These are phyloP conservation scores for Abrostola tripartita DNA, from an alignment of 2,888 invertebrate genomes.

Conservation along the genomic window DNA sequence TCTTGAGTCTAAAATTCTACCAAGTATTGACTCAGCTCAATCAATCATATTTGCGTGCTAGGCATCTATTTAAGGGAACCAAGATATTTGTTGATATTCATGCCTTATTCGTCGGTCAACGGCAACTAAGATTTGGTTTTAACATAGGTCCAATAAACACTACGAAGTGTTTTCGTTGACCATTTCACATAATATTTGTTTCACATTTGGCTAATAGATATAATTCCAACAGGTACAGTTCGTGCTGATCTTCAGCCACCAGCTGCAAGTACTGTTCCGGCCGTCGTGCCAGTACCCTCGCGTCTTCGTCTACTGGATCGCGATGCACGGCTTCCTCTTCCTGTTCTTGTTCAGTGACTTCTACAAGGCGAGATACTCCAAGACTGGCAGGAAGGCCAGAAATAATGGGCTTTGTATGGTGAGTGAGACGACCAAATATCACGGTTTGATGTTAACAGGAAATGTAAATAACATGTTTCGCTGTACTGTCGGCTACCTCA, in stretches of 20 bases:
- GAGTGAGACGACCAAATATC: conserved; percentile 65
- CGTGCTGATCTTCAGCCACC: conserved; percentile 96
- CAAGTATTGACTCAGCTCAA: no score
- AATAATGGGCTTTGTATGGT: conserved; percentile 91
- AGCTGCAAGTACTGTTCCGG: conserved; percentile 96
- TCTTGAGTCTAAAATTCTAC: no score
- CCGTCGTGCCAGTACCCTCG: conserved; percentile 98
- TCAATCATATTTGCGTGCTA: no score
- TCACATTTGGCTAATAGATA: background rate
- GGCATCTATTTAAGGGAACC: no score
- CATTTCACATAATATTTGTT: background rate
- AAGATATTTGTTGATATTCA: no score
- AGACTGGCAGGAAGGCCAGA: conserved; percentile 71
- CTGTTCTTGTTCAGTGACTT: conserved; percentile 98
- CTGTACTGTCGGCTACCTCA: background rate
- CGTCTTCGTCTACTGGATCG: conserved; percentile 97
- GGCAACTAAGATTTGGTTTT: no score
- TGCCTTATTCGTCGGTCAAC: no score
- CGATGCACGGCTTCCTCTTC: conserved; percentile 97
- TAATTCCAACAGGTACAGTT: conserved; percentile 93
- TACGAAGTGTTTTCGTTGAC: no score
- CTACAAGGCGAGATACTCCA: conserved; percentile 94
- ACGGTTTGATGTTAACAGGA: conserved; percentile 30
- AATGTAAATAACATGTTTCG: conserved; percentile 36
- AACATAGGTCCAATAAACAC: no score